Evolutionary conservation across 2,888 invertebrate genomes (phyloP).

Genomic region (Agrotis segetum): DNA sequence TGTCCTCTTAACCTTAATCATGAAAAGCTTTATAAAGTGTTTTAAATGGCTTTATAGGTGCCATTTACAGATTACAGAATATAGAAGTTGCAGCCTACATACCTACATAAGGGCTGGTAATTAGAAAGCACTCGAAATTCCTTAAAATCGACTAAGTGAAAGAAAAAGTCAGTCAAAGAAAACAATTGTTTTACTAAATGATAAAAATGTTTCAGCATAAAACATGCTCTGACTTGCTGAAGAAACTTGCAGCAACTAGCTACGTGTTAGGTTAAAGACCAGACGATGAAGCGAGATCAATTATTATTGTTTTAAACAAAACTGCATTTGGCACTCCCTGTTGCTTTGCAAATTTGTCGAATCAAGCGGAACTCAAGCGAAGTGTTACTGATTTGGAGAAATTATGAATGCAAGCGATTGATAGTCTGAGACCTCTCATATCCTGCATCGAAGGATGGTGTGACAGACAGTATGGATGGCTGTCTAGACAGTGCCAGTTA

Average conservation of each 20-base stretch:
- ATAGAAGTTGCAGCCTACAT: not conserved
- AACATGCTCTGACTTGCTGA: not conserved
- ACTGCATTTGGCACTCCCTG: not conserved
- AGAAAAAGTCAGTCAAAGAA: not conserved
- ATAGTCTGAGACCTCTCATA: slow-evolving; percentile 6
- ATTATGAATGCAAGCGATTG: slow-evolving; percentile 34
- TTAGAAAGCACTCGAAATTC: not conserved
- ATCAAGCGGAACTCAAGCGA: slow-evolving; percentile 10
- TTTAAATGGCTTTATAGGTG: slow-evolving; percentile 21
- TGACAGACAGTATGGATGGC: slow-evolving; percentile 29
- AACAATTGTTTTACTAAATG: not conserved
- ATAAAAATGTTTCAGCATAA: not conserved
- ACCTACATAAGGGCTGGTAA: not conserved
- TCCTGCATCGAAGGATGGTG: slow-evolving; percentile 25
- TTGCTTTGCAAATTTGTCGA: slow-evolving; percentile 10
- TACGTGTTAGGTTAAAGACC: slow-evolving; percentile 21
- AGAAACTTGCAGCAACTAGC: not conserved
- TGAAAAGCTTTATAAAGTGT: slow-evolving; percentile 37
- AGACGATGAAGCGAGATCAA: not conserved
- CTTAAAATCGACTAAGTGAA: too few relatives aligned
- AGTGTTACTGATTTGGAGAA: slow-evolving; percentile 35
- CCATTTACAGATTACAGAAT: slow-evolving; percentile 23
- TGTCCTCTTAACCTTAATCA: slow-evolving; percentile 56
- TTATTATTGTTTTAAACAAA: slow-evolving; percentile 24
- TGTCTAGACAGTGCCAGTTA: slow-evolving; percentile 28